Evolutionary conservation across 1,140 invertebrate genomes (phyloP).

Genomic region (Bombus balteatus): DNA sequence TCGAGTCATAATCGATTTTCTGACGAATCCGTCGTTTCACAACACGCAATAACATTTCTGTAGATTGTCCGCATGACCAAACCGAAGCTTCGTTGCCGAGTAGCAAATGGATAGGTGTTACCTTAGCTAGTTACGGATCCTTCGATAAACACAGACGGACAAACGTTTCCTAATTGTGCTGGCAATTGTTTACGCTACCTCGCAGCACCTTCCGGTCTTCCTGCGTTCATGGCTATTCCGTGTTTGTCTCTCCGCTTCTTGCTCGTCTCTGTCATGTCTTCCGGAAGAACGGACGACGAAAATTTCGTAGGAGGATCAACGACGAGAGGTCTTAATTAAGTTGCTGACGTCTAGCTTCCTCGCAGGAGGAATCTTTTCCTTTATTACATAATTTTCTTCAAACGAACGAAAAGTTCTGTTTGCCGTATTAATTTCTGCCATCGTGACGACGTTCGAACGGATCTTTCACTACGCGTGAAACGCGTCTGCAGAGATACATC

Average conservation of each 20-base stretch:
- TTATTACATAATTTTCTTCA: conserved; percentile 23
- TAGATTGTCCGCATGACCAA: conserved; percentile 57
- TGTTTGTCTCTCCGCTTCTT: conserved; percentile 62
- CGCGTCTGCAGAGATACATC: too few relatives aligned
- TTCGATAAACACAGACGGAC: conserved; percentile 72
- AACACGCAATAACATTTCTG: conserved; percentile 32
- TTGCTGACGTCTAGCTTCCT: conserved; percentile 28
- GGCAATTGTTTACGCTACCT: conserved; percentile 72
- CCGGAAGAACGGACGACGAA: conserved; percentile 61
- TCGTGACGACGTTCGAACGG: neutral
- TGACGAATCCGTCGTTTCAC: neutral
- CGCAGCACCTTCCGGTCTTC: conserved; percentile 56
- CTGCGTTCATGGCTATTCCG: conserved; percentile 57
- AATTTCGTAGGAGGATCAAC: conserved; percentile 47
- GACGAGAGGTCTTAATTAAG: conserved; percentile 58
- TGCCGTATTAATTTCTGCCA: conserved; percentile 5
- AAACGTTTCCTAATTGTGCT: conserved; percentile 75
- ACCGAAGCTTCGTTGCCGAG: conserved; percentile 30
- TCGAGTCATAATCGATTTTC: neutral
- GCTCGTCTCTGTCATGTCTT: conserved; percentile 61
- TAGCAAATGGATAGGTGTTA: conserved; percentile 71
- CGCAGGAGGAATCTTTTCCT: conserved; percentile 30
- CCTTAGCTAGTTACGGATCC: conserved; percentile 73
- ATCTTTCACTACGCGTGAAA: neutral
- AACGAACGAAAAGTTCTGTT: conserved; percentile 16